Evolutionary conservation across 2,797 vertebrate genomes (phyloP).

Genomic region (Catharus ustulatus): DNA sequence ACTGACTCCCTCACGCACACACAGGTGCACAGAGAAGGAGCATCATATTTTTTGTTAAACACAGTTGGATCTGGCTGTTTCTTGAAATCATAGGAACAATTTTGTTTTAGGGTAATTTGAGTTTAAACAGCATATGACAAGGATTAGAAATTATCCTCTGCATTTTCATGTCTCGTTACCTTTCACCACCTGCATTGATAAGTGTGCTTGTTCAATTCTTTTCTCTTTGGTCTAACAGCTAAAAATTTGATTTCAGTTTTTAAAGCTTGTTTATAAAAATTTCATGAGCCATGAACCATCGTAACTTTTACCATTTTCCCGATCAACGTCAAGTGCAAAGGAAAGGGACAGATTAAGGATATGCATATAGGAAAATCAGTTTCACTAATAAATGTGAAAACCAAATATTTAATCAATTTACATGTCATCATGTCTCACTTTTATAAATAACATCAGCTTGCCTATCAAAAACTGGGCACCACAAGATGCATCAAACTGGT

Average conservation of each 20-base stretch:
- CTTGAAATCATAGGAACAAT: neutral
- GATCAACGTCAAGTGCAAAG: neutral
- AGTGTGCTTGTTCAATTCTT: neutral
- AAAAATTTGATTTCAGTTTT: neutral
- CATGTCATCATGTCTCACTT: neutral
- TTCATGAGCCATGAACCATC: neutral
- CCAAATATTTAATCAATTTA: neutral
- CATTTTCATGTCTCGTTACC: neutral
- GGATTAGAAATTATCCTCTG: neutral
- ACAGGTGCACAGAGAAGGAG: neutral
- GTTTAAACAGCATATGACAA: neutral
- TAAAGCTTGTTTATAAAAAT: neutral
- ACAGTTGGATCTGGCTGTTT: neutral
- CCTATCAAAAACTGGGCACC: neutral
- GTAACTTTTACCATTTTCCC: neutral
- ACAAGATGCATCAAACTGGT: neutral
- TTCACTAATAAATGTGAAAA: neutral
- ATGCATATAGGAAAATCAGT: neutral
- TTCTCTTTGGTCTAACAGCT: neutral
- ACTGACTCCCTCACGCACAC: too few species aligned
- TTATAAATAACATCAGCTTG: constrained; percentile 3
- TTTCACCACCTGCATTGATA: neutral
- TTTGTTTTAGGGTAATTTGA: neutral
- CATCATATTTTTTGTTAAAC: neutral
- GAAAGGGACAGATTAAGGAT: neutral